phyloP scores from a whole-genome alignment of 2,113 vertebrate genomes.

The Dermatemys mawii region DNA sequence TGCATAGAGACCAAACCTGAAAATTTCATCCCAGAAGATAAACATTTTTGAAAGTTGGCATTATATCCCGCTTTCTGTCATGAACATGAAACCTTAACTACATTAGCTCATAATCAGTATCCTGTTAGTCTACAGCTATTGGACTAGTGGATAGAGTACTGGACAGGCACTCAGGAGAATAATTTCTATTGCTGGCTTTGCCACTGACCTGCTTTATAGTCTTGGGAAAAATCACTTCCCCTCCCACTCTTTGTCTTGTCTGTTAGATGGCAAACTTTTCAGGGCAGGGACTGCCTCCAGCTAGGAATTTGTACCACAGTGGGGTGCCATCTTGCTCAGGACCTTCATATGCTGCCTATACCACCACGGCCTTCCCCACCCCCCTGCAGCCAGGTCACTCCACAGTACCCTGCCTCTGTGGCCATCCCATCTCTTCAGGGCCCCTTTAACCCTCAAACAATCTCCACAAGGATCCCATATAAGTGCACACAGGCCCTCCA shows the following conservation, averaged over 20 bases:
- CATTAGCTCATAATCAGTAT: background rate
- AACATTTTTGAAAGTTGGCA: background rate
- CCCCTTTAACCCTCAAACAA: no score
- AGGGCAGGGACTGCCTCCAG: background rate
- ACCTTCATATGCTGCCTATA: no score
- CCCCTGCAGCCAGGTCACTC: no score
- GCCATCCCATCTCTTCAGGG: no score
- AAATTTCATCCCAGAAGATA: background rate
- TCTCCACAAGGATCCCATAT: no score
- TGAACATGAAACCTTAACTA: background rate
- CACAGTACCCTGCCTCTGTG: no score
- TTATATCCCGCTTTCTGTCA: no score
- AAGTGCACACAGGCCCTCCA: no score
- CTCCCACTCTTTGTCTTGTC: background rate
- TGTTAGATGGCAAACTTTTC: background rate
- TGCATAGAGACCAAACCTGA: background rate
- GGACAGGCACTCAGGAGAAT: background rate
- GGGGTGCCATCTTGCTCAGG: no score
- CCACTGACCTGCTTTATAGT: background rate
- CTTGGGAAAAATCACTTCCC: background rate
- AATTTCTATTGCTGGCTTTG: accelerated
- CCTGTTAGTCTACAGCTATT: background rate
- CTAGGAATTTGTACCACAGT: background rate
- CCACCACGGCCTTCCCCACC: no score
- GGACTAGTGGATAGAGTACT: background rate